Evolutionary conservation across 2,113 vertebrate species (phyloP).

Genomic region (Caretta caretta): DNA sequence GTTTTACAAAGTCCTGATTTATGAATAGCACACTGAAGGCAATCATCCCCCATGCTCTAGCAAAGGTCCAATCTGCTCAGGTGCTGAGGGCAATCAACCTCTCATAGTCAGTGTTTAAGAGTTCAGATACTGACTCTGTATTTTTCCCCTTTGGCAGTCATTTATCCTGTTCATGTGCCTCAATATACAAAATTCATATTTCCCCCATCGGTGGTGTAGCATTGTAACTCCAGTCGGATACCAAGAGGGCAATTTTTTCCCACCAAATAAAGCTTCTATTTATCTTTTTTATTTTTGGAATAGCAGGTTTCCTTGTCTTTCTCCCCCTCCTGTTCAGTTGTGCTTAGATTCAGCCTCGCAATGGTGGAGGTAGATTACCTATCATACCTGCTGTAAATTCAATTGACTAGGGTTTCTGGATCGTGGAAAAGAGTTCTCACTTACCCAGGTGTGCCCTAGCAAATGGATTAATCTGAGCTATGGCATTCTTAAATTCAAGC

Average conservation of each 20-base stretch:
- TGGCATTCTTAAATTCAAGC: background rate
- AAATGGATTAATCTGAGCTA: background rate
- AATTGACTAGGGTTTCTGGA: background rate
- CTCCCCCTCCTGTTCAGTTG: background rate
- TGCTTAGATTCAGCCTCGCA: background rate
- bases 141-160: background rate
- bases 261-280: background rate
- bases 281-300: background rate
- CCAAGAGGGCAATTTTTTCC: background rate
- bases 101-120: background rate
- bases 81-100: background rate
- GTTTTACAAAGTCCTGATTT: background rate
- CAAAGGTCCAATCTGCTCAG: background rate
- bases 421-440: background rate
- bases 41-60: background rate
- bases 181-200: background rate
- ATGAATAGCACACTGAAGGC: background rate
- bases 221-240: background rate
- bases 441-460: background rate
- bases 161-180: background rate
- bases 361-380: background rate
- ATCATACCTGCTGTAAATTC: fast-evolving
- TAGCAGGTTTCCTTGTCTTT: background rate
- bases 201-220: background rate
- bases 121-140: background rate